phyloP scores from a whole-genome alignment of 2,797 vertebrate genomes.

The Pantherophis vulpinus region DNA sequence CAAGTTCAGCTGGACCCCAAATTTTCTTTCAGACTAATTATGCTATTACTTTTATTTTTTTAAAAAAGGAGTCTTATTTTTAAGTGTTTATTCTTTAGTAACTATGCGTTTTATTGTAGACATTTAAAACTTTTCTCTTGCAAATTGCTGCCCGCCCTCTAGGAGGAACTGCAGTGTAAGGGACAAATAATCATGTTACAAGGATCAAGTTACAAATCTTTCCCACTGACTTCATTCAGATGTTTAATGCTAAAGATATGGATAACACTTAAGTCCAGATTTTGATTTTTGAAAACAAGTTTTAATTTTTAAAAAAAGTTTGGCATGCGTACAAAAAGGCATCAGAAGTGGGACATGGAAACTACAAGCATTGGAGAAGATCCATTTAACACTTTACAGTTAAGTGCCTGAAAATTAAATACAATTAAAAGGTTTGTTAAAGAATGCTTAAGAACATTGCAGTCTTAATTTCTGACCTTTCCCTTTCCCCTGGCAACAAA shows the following conservation, averaged over 20 bases:
- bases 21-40: background rate
- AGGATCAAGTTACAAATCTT: background rate
- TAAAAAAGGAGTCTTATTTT: background rate
- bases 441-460: constrained; percentile 32
- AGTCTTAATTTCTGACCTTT: constrained; percentile 33
- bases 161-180: background rate
- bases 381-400: constrained; percentile 32
- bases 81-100: background rate
- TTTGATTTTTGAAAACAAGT: constrained; percentile 51
- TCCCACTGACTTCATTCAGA: background rate
- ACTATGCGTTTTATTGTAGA: background rate
- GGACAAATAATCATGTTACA: background rate
- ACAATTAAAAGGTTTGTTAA: constrained; percentile 23
- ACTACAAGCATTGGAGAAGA: constrained; percentile 45
- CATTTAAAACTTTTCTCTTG: background rate
- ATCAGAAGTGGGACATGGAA: constrained; percentile 47
- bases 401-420: constrained; percentile 20
- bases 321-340: constrained; percentile 52
- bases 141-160: background rate
- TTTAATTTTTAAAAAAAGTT: constrained; percentile 57
- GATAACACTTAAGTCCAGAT: constrained; percentile 43
- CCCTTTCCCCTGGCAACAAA: constrained; percentile 8
- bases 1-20: background rate
- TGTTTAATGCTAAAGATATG: background rate
- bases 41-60: background rate